These are phyloP conservation scores for Corynorhinus townsendii DNA, from an alignment of 2,113 vertebrate species.

Conservation along the genomic window DNA sequence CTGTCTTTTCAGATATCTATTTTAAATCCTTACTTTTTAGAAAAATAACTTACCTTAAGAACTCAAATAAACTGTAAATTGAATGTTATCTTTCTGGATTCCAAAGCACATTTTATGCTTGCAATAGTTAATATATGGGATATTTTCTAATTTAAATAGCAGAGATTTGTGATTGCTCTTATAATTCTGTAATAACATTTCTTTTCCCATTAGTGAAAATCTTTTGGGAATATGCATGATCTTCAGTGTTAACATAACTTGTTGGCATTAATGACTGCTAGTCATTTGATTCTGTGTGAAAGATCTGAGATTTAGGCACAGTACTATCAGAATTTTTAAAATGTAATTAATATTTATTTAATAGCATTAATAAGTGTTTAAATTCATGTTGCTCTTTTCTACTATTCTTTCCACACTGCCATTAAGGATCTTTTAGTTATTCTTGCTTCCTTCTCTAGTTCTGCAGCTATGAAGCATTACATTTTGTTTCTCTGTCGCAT, in stretches of 20 bases:
- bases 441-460: background rate
- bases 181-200: constrained; percentile 6
- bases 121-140: constrained; percentile 10
- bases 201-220: background rate
- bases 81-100: background rate
- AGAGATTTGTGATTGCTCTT: background rate
- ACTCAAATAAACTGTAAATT: background rate
- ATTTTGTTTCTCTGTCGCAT: constrained; percentile 30
- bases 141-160: background rate
- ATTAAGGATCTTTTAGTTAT: background rate
- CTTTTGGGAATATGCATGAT: constrained; percentile 5
- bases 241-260: background rate
- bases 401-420: background rate
- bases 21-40: background rate
- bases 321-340: background rate
- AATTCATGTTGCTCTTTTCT: constrained; percentile 10
- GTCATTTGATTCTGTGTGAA: background rate
- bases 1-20: background rate
- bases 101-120: background rate
- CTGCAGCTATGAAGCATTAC: background rate
- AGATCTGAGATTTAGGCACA: background rate
- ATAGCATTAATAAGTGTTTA: constrained; percentile 45
- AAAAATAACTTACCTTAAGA: background rate
- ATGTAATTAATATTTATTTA: constrained; percentile 14
- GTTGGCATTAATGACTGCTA: background rate